Base-by-base conservation (phyloP, 2,888 invertebrate genomes). In the Ceraclea dissimilis region DNA sequence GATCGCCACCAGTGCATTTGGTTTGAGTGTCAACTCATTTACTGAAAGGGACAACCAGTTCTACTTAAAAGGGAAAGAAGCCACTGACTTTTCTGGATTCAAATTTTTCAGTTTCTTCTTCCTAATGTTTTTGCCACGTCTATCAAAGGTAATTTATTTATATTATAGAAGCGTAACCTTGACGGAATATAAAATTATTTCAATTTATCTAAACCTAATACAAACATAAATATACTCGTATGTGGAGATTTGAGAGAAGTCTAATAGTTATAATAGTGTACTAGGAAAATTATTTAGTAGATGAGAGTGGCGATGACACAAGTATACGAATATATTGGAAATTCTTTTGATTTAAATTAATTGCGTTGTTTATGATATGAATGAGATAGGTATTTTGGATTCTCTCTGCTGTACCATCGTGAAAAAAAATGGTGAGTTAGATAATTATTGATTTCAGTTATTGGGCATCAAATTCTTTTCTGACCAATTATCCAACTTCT, bases 21-120 rank as follows among this genome's bases (percentile, higher is more conserved):
- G 79, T 0, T 63, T 79, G 1, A 71, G 77, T 60, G 74, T 80
- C 2, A 73, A 83, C 64, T 83, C 83, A 0, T 69, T 79, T 17
- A 65, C 67, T 5, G 71, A 82, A 0, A 69, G 67, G 10, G 64
- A 79, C 1, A 82, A 82, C 61, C 66, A 75, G 22, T 83, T 84
- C 65, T 82, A 77, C 61, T 51, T 63, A 22, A 76, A 72, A 70
- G 81, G 80, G 17, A 77, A 75, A 59, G 67, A 66, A 11, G 65
- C 73, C 6, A 75, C 79, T 0, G 69, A 69, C 6, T 75, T 79
- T 53, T 65, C 56, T 1, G 65, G 65, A 2, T 51, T 52, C 2
- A 63, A 65, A 44, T 52, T 67, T 16, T 2, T 70, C 0, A 62
- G 63, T 11, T 63, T 69, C 50, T 65, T 71, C 16, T 19, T 54